A percentile compares a stretch with the other conserved stretches of the same genome.
Conservation (phyloP, 1,140 invertebrate species). For the Coboldia fuscipes region DNA sequence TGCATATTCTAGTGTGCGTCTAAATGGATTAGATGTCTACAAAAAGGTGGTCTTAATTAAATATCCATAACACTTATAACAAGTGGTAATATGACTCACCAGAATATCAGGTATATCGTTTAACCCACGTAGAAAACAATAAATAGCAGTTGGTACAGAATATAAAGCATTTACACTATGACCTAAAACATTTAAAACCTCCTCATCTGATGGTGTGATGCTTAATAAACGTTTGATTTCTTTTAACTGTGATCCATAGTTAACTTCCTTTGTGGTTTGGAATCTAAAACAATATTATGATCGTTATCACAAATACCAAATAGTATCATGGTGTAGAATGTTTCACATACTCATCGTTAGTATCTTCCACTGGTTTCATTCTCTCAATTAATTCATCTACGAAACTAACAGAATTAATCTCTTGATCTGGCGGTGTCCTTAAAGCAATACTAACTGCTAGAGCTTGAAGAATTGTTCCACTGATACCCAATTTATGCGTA, state of each 20-base stretch:
- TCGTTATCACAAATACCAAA: too few relatives aligned
- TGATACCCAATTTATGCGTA: slow-evolving; percentile 34
- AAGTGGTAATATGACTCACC: neutral
- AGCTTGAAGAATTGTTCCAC: slow-evolving; percentile 42
- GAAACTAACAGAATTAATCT: slow-evolving; percentile 27
- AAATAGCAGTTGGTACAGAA: slow-evolving; percentile 59
- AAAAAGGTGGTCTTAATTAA: slow-evolving; percentile 4
- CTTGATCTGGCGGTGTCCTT: slow-evolving; percentile 19
- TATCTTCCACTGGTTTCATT: slow-evolving; percentile 36
- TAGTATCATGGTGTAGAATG: too few relatives aligned
- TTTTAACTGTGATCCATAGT: too few relatives aligned
- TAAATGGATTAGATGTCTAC: slow-evolving; percentile 29
- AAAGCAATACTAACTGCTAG: slow-evolving; percentile 33
- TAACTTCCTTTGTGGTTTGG: too few relatives aligned
- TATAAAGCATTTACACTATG: slow-evolving; percentile 37
- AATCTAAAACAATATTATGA: too few relatives aligned
- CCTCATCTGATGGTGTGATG: slow-evolving; percentile 20
- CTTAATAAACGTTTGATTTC: slow-evolving; percentile 23
- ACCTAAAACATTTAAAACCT: slow-evolving; percentile 34
- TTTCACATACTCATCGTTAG: too few relatives aligned
- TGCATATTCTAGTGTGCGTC: slow-evolving; percentile 42
- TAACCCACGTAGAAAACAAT: slow-evolving; percentile 40
- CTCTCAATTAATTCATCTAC: slow-evolving; percentile 29
- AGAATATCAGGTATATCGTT: slow-evolving; percentile 28
- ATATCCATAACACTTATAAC: too few relatives aligned